Evolutionary conservation across 2,113 vertebrate species (phyloP).

Genomic region (Pampusana beccarii): DNA sequence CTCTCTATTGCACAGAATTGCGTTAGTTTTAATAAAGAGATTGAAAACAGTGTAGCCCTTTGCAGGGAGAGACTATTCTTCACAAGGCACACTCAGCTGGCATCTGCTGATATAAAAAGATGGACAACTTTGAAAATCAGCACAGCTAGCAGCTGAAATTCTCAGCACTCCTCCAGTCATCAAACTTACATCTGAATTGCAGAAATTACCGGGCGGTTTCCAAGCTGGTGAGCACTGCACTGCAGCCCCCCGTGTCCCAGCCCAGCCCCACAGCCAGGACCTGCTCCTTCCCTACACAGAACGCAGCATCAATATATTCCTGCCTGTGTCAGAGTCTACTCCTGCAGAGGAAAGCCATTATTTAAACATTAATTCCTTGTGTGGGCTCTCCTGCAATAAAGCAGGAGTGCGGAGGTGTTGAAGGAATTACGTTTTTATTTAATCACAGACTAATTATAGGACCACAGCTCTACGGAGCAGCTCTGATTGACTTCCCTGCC

Average conservation of each 20-base stretch:
- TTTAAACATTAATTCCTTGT: slow-evolving; percentile 54
- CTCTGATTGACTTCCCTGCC: background rate
- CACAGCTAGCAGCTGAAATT: background rate
- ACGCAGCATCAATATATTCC: background rate
- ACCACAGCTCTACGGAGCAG: background rate
- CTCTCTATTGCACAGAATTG: background rate
- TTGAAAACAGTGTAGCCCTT: fast-evolving
- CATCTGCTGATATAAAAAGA: background rate
- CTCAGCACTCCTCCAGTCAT: background rate
- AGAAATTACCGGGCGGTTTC: fast-evolving
- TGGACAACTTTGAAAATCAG: background rate
- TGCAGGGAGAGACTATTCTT: background rate
- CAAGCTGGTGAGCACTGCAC: background rate
- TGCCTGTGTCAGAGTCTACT: background rate
- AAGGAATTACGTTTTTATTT: slow-evolving; percentile 50
- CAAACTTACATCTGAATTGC: background rate
- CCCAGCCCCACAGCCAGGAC: background rate
- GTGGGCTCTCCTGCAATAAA: slow-evolving; percentile 51
- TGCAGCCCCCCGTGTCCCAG: fast-evolving
- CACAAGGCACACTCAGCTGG: background rate
- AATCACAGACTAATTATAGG: slow-evolving; percentile 44
- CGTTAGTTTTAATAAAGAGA: background rate
- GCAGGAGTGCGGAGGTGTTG: slow-evolving; percentile 27
- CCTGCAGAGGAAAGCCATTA: slow-evolving; percentile 24
- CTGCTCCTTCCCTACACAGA: background rate